Percentiles rank a stretch among this genome's conserved stretches.
These are phyloP conservation scores for Etheostoma nigrum DNA, from an alignment of 2,797 vertebrate species.

Conservation along the genomic window DNA sequence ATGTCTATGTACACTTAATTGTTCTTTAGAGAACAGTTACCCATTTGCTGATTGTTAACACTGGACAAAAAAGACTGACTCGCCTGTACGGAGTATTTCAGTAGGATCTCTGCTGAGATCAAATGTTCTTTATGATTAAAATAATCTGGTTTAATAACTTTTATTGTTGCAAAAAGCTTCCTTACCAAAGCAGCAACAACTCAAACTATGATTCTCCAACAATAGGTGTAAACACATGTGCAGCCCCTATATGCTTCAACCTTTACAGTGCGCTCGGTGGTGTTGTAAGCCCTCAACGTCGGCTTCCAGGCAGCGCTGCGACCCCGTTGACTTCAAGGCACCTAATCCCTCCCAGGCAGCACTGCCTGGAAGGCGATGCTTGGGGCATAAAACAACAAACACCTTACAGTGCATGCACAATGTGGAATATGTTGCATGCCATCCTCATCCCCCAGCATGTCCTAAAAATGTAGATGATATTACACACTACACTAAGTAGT, in stretches of 20 bases:
- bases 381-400: too few relatives aligned
- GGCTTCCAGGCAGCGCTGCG: too few relatives aligned
- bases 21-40: background rate
- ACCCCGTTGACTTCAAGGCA: too few relatives aligned
- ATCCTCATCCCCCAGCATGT: background rate
- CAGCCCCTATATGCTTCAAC: background rate
- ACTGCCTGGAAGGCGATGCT: too few relatives aligned
- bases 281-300: too few relatives aligned
- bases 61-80: background rate
- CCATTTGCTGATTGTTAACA: conserved; percentile 7
- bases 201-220: background rate
- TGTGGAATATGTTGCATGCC: background rate
- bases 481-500: background rate
- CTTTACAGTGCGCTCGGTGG: background rate
- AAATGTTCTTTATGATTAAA: background rate
- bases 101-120: background rate
- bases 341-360: too few relatives aligned
- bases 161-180: background rate
- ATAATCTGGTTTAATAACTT: background rate
- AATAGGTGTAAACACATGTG: background rate
- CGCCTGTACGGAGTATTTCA: background rate
- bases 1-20: background rate
- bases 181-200: background rate
- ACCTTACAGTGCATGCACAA: too few relatives aligned
- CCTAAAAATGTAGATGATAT: background rate